A percentile compares a stretch with the other conserved stretches of the same genome.
Evolutionary conservation across 2,797 vertebrate species (phyloP).

Genomic region (Rhyacichthys aspro): DNA sequence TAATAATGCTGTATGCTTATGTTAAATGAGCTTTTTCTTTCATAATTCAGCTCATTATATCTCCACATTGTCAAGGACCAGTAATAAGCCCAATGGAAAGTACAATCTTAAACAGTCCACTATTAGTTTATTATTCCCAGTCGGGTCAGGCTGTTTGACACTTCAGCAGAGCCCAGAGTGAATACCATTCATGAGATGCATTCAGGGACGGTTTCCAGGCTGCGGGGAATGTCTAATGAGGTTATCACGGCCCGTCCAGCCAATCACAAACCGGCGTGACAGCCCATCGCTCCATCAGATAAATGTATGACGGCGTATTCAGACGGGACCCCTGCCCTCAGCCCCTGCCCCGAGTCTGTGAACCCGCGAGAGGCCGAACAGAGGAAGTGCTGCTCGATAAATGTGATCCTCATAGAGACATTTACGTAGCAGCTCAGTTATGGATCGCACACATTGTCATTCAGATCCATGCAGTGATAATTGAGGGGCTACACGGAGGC

Average conservation of each 20-base stretch:
- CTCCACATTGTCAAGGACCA: too few species aligned
- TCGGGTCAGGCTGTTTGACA: not conserved
- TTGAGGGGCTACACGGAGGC: too few species aligned
- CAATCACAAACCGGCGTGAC: conserved; percentile 46
- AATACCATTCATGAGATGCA: conserved; percentile 12
- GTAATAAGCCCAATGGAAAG: too few species aligned
- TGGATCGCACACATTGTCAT: not conserved
- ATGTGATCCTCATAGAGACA: not conserved
- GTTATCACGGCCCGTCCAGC: conserved; percentile 43
- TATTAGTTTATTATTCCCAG: too few species aligned
- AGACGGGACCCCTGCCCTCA: conserved; percentile 23
- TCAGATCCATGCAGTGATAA: not conserved
- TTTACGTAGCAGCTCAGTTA: not conserved
- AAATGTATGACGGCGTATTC: conserved; percentile 43
- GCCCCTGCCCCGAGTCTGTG: conserved; percentile 12
- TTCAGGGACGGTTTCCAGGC: not conserved
- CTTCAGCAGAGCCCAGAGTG: not conserved
- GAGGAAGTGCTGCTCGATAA: not conserved
- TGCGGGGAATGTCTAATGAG: conserved; percentile 34
- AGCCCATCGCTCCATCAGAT: conserved; percentile 46
- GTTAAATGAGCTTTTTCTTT: too few species aligned
- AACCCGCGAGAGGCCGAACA: not conserved
- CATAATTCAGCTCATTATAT: too few species aligned
- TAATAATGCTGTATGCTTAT: too few species aligned
- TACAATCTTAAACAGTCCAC: too few species aligned